Evolutionary conservation across 30 jellyfish, hydroid and myxozoan genomes (phyloP).

Genomic region (Morbakka virulenta): DNA sequence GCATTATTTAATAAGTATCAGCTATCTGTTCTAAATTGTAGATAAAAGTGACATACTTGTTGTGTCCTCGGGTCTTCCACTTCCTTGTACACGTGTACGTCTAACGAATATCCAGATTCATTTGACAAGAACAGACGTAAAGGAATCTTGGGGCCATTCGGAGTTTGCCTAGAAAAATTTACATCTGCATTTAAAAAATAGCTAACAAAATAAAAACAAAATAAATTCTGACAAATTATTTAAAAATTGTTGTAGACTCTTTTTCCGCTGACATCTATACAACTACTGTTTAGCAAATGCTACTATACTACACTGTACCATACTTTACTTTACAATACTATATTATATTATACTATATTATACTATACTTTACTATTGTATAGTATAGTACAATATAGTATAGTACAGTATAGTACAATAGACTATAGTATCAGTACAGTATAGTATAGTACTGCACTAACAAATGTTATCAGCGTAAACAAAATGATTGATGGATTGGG

Average conservation of each 20-base stretch:
- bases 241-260: neutral
- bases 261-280: too few species aligned
- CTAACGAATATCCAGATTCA: constrained; percentile 91
- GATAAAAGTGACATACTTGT: constrained; percentile 26
- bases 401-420: too few species aligned
- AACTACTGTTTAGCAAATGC: too few species aligned
- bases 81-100: constrained; percentile 77
- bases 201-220: neutral
- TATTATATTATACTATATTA: too few species aligned
- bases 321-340: too few species aligned
- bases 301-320: too few species aligned
- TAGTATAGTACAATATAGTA: too few species aligned
- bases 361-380: too few species aligned
- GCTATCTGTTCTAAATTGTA: neutral
- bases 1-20: neutral
- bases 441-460: too few species aligned
- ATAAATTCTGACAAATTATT: neutral
- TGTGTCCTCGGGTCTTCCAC: constrained; percentile 82
- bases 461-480: too few species aligned
- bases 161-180: constrained; percentile 58
- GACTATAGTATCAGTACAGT: too few species aligned
- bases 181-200: neutral
- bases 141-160: constrained; percentile 75
- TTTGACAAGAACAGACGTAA: constrained; percentile 82
- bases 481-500: too few species aligned